Base-by-base conservation (phyloP, 2,113 vertebrate species). In the Cephalopholis sonnerati region DNA sequence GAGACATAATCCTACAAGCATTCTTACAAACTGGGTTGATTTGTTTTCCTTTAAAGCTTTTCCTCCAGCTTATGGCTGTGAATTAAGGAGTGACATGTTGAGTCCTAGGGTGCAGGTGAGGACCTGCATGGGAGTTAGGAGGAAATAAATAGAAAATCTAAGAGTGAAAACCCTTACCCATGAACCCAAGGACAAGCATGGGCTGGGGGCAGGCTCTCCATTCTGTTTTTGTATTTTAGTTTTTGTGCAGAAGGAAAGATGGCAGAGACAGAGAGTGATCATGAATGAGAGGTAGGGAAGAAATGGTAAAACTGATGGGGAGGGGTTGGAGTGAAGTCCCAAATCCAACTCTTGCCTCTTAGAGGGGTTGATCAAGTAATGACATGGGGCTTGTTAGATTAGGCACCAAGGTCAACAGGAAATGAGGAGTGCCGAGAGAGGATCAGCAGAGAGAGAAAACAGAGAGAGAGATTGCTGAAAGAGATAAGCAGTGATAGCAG, bases 171-270 rank as follows among this genome's bases (percentile, higher is more conserved):
- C 90, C 92, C 96, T 96, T 95, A 96, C 96, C 96, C 90, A 96
- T 90, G 86, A 93, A 96, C 81, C 95, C 96, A 87, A 96, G 93
- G 76, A 96, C 94, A 90, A 96, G 89, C 87, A 95, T 75, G 83
- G 95, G 94, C 90, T 95, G 94, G 62, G 96, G 93, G 65, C 96
- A 96, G 87, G 90, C 54, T 89, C 94, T 94, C 95, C 94, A 91
- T 87, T 93, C 95, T 95, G 89, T 59, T 77, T 81, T n/a, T n/a
- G n/a, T n/a, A n/a, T n/a, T n/a, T 32, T 16, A 1, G 3, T 36
- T 20, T 59, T 59, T 59, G 13, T 29, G 73, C 61, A 84, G 66
- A 70, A 67, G 74, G 71, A 86, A 75, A 93, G 74, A 94, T 86
- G 82, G 73, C 41, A 90, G 75, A 92, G 48, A 93, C 62, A 91